A percentile compares a stretch with the other conserved stretches of the same genome.
Evolutionary conservation across 1,140 invertebrate species (phyloP).

Genomic region (Lordiphosa stackelbergi): DNA sequence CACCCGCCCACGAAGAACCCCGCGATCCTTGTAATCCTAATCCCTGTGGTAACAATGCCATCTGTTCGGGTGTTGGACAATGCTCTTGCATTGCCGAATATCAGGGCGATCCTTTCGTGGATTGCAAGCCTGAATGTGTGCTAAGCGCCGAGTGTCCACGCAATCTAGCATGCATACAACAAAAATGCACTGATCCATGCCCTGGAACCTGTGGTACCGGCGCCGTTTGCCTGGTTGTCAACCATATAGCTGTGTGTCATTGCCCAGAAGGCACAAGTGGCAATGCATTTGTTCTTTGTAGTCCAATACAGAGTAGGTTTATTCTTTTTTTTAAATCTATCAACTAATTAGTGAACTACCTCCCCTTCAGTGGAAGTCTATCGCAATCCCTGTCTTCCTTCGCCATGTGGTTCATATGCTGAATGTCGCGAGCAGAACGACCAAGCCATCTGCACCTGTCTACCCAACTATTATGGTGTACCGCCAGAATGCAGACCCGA

Average conservation of each 20-base stretch:
- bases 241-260: constrained; percentile 86
- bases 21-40: constrained; percentile 79
- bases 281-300: constrained; percentile 84
- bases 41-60: constrained; percentile 80
- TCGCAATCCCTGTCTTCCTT: constrained; percentile 82
- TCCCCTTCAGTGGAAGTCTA: constrained; percentile 48
- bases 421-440: constrained; percentile 80
- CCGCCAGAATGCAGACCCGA: constrained; percentile 83
- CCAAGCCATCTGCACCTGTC: constrained; percentile 82
- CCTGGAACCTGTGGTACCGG: constrained; percentile 84
- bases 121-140: constrained; percentile 89
- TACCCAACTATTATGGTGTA: constrained; percentile 81
- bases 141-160: constrained; percentile 88
- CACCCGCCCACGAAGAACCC: constrained; percentile 68
- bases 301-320: constrained; percentile 78
- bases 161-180: constrained; percentile 84
- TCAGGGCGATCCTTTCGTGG: constrained; percentile 82
- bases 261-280: constrained; percentile 84
- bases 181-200: constrained; percentile 87
- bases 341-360: constrained; percentile 12
- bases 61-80: constrained; percentile 85
- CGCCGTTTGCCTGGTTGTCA: constrained; percentile 86
- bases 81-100: constrained; percentile 83
- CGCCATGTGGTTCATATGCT: constrained; percentile 85
- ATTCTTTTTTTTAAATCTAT: background rate